A percentile compares a stretch with the other conserved stretches of the same genome.
Conservation (phyloP, 2,113 vertebrate species). For the Eurypyga helias region DNA sequence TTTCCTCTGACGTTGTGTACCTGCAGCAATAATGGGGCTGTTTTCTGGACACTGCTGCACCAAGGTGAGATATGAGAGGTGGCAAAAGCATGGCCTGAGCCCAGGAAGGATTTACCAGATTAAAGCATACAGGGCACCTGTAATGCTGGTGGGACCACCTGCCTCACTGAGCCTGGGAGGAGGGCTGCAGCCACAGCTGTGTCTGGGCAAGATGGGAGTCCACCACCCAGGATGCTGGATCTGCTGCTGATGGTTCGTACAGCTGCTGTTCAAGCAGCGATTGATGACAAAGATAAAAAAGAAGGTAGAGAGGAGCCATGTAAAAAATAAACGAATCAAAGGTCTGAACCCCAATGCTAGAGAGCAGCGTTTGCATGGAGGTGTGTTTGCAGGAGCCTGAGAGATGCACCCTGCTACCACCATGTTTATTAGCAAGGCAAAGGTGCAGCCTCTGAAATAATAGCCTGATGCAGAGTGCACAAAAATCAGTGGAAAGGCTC, state of each 20-base stretch:
- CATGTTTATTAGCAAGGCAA: not conserved
- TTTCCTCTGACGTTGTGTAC: not conserved
- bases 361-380: not conserved
- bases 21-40: not conserved
- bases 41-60: not conserved
- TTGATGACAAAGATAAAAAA: not conserved
- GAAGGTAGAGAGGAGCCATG: not conserved
- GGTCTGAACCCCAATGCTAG: not conserved
- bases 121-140: not conserved
- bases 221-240: not conserved
- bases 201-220: not conserved
- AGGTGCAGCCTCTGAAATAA: not conserved
- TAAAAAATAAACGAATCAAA: not conserved
- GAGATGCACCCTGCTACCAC: not conserved
- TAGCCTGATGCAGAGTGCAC: not conserved
- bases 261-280: not conserved
- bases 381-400: not conserved
- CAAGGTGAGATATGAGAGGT: not conserved
- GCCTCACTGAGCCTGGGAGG: not conserved
- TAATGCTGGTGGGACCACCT: not conserved
- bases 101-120: not conserved
- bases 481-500: not conserved
- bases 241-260: fast-evolving
- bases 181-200: fast-evolving
- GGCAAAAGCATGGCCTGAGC: not conserved